Base-by-base conservation (phyloP, 2,888 invertebrate species). In the Leptinotarsa tumamoca region DNA sequence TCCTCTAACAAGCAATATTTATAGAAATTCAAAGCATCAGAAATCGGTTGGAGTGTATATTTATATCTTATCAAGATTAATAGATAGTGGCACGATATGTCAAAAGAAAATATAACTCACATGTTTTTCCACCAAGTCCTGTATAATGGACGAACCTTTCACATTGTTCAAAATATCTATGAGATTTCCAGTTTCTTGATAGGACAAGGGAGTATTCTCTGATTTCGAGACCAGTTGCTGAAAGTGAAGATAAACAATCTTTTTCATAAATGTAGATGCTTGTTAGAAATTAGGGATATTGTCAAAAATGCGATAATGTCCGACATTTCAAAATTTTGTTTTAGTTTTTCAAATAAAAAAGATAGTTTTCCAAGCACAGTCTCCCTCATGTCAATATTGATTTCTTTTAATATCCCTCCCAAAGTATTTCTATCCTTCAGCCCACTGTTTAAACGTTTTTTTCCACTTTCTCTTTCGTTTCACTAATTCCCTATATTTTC, bases 41-140 rank as follows among this genome's bases (percentile, higher is more conserved):
- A 3, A 0, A 43, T 13, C 10, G 0, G 63, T 33, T 63, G 10
- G 4, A 15, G 15, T 21, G 23, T 33, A 4, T 74, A 72, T 27
- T 67, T 56, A 21, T 49, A 58, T 67, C n/a, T 49, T 52, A n/a
- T 52, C 17, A 14, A 15, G 52, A 17, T 52, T 14, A 4, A 17
- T 52, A 17, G n/a, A 52, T 52, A n/a, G 14, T 15, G n/a, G 7
- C 52, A n/a, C 18, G 7, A 67, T 66, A 14, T 63, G 33, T 13
- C 4, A 17, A 13, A 63, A n/a, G 10, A 33, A 61, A 71, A 3
- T 58, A 4, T 27, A 58, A 90, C 93, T 92, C 87, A 95, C 95
- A 87, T 94, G 94, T 89, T 93, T 91, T 82, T 92, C 92, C 50
- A 94, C 92, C 52, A 94, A 91, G 72, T 94, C 93, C 84, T 91